Percentiles rank a stretch among this genome's conserved stretches.
These are phyloP conservation scores for Trichechus manatus DNA, from an alignment of 2,113 vertebrate species.

Conservation along the genomic window DNA sequence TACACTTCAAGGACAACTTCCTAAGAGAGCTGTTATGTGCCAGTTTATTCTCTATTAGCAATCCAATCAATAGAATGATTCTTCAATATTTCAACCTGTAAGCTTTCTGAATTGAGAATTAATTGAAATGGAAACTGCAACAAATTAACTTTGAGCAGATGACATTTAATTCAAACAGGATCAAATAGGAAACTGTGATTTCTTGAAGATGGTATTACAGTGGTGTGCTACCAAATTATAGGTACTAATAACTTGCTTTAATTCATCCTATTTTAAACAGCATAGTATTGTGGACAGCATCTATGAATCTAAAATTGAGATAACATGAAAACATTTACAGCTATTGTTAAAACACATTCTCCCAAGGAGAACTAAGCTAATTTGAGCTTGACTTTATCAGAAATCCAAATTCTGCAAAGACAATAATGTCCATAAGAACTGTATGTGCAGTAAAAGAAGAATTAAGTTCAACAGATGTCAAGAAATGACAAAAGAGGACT, in stretches of 20 bases:
- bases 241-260: slow-evolving; percentile 43
- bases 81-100: slow-evolving; percentile 68
- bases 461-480: background rate
- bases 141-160: slow-evolving; percentile 78
- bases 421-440: background rate
- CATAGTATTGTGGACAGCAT: background rate
- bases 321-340: background rate
- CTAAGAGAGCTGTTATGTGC: background rate
- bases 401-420: slow-evolving; percentile 29
- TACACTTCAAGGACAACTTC: background rate
- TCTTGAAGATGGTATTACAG: slow-evolving; percentile 65
- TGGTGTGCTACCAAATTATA: slow-evolving; percentile 32
- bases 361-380: slow-evolving; percentile 5
- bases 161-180: slow-evolving; percentile 74
- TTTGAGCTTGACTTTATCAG: slow-evolving; percentile 40
- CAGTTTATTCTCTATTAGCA: slow-evolving; percentile 41
- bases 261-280: slow-evolving; percentile 2
- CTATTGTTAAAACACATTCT: slow-evolving; percentile 10
- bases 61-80: slow-evolving; percentile 52
- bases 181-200: slow-evolving; percentile 55
- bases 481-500: background rate
- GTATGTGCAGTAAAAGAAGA: background rate
- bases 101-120: slow-evolving; percentile 67
- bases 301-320: slow-evolving; percentile 32
- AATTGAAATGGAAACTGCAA: slow-evolving; percentile 76